These are phyloP conservation scores for Danaus plexippus DNA, from an alignment of 1,140 invertebrate genomes.

Conservation along the genomic window DNA sequence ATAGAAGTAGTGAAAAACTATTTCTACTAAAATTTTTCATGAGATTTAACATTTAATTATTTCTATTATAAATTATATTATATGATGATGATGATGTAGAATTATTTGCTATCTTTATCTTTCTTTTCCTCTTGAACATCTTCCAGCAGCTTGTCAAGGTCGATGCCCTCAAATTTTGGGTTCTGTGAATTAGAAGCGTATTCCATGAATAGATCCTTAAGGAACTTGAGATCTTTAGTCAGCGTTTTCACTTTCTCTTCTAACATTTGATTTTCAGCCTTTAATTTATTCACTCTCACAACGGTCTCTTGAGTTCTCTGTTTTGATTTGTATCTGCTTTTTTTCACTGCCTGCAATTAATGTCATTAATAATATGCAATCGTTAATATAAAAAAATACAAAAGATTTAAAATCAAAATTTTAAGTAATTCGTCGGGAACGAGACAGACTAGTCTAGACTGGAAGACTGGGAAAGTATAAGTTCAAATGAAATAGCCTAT, in stretches of 20 bases:
- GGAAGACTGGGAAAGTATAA: too few species aligned
- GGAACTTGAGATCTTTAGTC: constrained; percentile 86
- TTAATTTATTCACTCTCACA: constrained; percentile 82
- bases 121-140: constrained; percentile 64
- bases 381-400: background rate
- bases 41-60: too few species aligned
- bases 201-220: constrained; percentile 89
- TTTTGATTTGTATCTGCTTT: constrained; percentile 90
- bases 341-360: constrained; percentile 82
- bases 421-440: too few species aligned
- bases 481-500: too few species aligned
- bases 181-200: constrained; percentile 77
- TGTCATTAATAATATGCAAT: background rate
- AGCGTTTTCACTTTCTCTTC: constrained; percentile 90
- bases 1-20: too few species aligned
- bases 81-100: constrained; percentile 10
- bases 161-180: constrained; percentile 68
- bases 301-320: constrained; percentile 86
- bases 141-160: constrained; percentile 71
- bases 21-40: too few species aligned
- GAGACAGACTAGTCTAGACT: too few species aligned
- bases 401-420: background rate
- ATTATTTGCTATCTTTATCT: constrained; percentile 24
- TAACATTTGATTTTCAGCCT: constrained; percentile 86
- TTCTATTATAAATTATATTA: background rate